Conservation (phyloP, 2,797 vertebrate genomes). For the Thamnophis elegans region DNA sequence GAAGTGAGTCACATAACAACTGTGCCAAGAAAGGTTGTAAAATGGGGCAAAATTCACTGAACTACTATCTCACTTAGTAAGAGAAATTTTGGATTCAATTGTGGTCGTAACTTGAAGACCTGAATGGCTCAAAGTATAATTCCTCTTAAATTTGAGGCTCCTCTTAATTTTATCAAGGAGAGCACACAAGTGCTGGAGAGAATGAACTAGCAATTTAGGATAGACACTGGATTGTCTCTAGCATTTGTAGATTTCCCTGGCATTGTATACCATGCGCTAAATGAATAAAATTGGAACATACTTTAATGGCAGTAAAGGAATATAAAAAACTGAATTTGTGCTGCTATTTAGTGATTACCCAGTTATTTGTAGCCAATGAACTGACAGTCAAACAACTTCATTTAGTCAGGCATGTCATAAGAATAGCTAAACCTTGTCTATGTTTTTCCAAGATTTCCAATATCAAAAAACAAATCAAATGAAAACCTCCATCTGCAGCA, state of each 20-base stretch:
- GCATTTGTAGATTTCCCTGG: too few species aligned
- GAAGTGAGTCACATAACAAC: neutral
- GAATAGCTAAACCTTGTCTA: neutral
- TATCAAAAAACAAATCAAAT: neutral
- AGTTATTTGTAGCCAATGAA: neutral
- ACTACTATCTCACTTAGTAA: neutral
- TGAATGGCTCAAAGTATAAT: neutral
- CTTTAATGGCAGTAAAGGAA: neutral
- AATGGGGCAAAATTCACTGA: neutral
- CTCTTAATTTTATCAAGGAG: neutral
- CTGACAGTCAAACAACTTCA: neutral
- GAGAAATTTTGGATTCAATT: neutral
- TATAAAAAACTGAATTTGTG: neutral
- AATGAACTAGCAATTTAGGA: neutral
- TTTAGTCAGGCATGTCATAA: neutral
- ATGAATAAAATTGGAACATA: neutral
- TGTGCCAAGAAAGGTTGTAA: neutral
- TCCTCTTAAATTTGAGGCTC: neutral
- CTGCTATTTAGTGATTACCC: neutral
- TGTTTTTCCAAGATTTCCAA: neutral
- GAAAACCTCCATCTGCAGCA: neutral
- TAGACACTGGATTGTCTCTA: neutral
- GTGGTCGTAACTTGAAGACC: neutral
- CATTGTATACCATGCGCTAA: neutral
- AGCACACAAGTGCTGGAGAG: neutral